Base-by-base conservation (phyloP, 2,888 invertebrate species). In the Lithosia quadra region DNA sequence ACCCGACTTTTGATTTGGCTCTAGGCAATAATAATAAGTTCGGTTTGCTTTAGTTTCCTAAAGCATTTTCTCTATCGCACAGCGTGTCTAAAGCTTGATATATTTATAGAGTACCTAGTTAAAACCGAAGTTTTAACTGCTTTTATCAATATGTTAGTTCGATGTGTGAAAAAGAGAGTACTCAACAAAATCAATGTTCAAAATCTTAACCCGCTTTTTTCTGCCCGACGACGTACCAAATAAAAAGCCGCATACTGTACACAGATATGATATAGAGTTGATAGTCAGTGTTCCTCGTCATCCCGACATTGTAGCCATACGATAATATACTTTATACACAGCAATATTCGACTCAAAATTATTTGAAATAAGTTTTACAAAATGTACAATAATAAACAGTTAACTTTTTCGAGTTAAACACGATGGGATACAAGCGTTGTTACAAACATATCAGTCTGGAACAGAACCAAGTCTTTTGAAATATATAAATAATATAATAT, bases 321-420 rank as follows among this genome's bases (percentile, higher is more conserved):
- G 43, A 62, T 53, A 13, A 33, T 21, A 63, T n/a, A 53, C 8
- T 49, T 11, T 63, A 64, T 69, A 64, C 65, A 75, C 63, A 82
- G 73, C 68, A 65, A 77, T 71, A 75, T 72, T 68, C 33, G 65
- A 67, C 67, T 71, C 61, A 73, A 80, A 75, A 69, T 71, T 73
- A 63, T 60, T 76, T 69, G 63, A 36, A 75, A 73, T 78, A 77
- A 77, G 75, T 68, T 65, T 82, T 80, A 85, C 82, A 83, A 79
- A 85, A 84, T 86, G 74, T 85, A 86, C 86, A 85, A 82, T 76
- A 78, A 83, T 77, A 80, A 81, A 83, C 77, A 79, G 22, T 61
- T 39, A 68, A 69, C 73, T 74, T 69, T 39, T 36, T 7, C 55
- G 67, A 80, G 73, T 68, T 63, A 34, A n/a, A 66, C 18, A 72